Evolutionary conservation across 2,797 vertebrate genomes (phyloP), one percentile per base, ranked within the genome.

Genomic region (Euthynnus affinis): DNA sequence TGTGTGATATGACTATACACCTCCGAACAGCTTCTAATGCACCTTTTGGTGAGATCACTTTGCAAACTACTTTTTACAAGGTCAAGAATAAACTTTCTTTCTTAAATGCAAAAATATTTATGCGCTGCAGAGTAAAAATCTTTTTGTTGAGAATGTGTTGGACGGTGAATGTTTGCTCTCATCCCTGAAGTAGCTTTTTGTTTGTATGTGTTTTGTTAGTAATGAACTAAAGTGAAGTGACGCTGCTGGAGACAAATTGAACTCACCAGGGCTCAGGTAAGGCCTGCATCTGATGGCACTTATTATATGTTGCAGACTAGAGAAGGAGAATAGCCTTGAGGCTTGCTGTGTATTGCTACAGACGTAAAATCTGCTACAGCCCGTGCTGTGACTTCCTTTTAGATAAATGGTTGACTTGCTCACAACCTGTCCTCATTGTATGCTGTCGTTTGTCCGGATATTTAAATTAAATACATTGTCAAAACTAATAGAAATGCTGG

Each of bases 241-340:
- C 40, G 12, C 40, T 13, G 40, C 12, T 40, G 40, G 40, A 40
- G 40, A 40, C 40, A 40, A 40, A 40, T 40, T 13, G 9, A 40
- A 40, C 10, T 40, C 40, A 40, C 40, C 40, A 40, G 10, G 40
- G 40, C 40, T 12, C 40, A 40, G 40, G 40, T 13, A 4, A 40
- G 23, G 22, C 17, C 29, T 40, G 40, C 12, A 5, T 55, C 29
- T 40, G 18, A 51, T 17, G 53, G 42, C 15, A 10, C 53, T 51
- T 58, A 42, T 58, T 58, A n/a, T 48, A 37, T 48, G 61, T 57
- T 65, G n/a, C 32, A 10, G 44, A 14, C 25, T 62, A 20, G 29
- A n/a, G 25, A 20, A 9, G 27, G 29, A 23, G 20, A 52, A 13
- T 22, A 12, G 52, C 29, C 22, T 65, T 29, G 6, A 58, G 29